These are phyloP conservation scores for Caenorhabditis sp. DNA, from an alignment of 2,888 invertebrate species.

Conservation along the genomic window DNA sequence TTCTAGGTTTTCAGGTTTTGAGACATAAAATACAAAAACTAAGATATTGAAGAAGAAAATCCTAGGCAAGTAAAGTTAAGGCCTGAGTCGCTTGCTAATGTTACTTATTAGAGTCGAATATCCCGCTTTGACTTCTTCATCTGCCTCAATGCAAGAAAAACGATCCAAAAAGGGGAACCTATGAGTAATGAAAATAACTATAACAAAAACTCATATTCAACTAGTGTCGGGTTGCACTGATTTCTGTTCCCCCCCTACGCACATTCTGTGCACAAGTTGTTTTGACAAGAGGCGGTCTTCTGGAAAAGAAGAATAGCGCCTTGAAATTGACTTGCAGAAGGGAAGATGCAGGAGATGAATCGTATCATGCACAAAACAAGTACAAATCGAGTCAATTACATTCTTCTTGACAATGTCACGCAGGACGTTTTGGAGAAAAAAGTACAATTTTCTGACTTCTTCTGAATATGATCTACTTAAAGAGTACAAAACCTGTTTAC, in stretches of 20 bases:
- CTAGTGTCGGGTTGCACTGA: conserved; percentile 55
- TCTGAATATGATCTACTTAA: neutral
- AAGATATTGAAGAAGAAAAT: neutral
- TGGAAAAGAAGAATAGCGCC: neutral
- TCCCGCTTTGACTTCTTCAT: neutral
- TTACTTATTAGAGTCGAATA: neutral
- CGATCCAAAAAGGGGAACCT: conserved; percentile 14
- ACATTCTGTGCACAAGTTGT: conserved; percentile 36
- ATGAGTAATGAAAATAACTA: conserved; percentile 29
- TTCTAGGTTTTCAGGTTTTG: no score
- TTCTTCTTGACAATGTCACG: conserved; percentile 27
- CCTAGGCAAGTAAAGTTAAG: neutral
- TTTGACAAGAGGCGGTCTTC: conserved; percentile 5
- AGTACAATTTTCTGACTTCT: conserved; percentile 13
- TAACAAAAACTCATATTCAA: conserved; percentile 19
- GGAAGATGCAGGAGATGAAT: conserved; percentile 28
- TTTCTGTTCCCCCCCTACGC: conserved; percentile 40
- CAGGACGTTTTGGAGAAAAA: neutral
- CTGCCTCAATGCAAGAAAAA: conserved; percentile 18
- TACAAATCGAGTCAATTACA: conserved; percentile 61
- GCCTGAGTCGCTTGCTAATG: neutral
- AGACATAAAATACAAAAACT: neutral
- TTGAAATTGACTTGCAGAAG: neutral
- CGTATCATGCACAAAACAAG: conserved; percentile 37
- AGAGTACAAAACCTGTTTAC: conserved; percentile 33